Base-by-base conservation (phyloP, 2,113 vertebrate species). In the Arizona elegans region DNA sequence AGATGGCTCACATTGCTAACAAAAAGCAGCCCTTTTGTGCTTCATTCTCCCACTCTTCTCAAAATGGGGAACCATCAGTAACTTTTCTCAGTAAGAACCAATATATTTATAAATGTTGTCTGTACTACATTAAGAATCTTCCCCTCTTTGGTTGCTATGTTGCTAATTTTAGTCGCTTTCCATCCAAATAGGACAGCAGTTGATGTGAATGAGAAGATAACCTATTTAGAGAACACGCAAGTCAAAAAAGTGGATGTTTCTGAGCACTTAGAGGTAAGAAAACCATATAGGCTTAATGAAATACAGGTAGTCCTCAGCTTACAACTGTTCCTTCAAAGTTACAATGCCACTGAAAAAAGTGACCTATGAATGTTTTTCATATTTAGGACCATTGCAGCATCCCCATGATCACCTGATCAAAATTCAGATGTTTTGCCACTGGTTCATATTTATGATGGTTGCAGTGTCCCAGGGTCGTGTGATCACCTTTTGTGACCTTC, bases 101-200 rank as follows among this genome's bases (percentile, higher is more conserved):
- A 55, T 55, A 55, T 55, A 38, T 89, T 90, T 85, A 90, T 2
- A 33, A 59, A 13, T 38, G 12, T 89, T 75, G 11, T 43, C 9
- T 21, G 8, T 29, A 10, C 11, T 89, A 24, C 23, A 2, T 92
- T 85, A 85, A 56, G 11, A 53, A 33, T 26, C 70, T 1, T 70
- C 13, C 13, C 91, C 70, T 55, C 23, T 94, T 29, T 10, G 26
- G 2, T 81, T 81, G 33, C 17, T 81, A 1, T 91, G 94, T 96
- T 96, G 33, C 5, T 24, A 96, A 88, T 94, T 95, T 95, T 94
- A 97, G 96, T 47, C 94, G 97, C 86, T 86, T 95, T 93, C 91
- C 94, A 95, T 86, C 86, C 92, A 91, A 90, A 5, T 6, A 94
- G 86, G 93, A 92, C 93, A n/a, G 15, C 43, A 43, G 12, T 75